Percentiles rank a stretch among this genome's conserved stretches.
phyloP scores from a whole-genome alignment of 2,113 vertebrate genomes.

The Phalacrocorax aristotelis region DNA sequence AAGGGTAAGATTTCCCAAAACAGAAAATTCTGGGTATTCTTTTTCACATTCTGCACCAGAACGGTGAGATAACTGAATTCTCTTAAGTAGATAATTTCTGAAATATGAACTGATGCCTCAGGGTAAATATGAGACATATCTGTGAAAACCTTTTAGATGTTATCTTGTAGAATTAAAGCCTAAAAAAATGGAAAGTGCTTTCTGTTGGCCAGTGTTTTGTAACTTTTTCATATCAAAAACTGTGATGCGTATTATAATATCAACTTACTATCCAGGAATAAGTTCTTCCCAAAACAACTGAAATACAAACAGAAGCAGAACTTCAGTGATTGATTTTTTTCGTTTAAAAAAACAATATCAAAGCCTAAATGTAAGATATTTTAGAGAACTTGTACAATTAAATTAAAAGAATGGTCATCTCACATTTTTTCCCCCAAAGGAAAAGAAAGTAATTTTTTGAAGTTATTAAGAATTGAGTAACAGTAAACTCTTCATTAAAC shows the following conservation, averaged over 20 bases:
- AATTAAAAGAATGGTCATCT: neutral
- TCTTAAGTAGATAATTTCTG: slow-evolving; percentile 10
- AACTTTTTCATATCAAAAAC: neutral
- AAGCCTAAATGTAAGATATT: neutral
- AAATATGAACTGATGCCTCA: neutral
- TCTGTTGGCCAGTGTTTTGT: neutral
- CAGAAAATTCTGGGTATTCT: neutral
- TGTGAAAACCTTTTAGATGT: slow-evolving; percentile 15
- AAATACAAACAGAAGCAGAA: neutral
- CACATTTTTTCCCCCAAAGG: neutral
- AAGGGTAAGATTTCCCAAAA: neutral
- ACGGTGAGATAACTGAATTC: neutral
- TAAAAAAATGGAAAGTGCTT: neutral
- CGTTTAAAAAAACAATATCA: neutral
- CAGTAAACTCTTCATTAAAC: neutral
- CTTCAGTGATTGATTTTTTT: neutral
- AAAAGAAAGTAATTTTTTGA: neutral
- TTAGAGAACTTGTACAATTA: neutral
- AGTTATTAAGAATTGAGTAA: neutral
- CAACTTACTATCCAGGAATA: neutral
- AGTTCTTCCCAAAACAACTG: neutral
- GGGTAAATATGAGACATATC: neutral
- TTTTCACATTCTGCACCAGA: neutral
- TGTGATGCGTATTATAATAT: neutral
- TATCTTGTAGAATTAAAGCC: slow-evolving; percentile 12